Evolutionary conservation across 1,140 invertebrate genomes (phyloP).

Genomic region (Oncopeltus fasciatus): DNA sequence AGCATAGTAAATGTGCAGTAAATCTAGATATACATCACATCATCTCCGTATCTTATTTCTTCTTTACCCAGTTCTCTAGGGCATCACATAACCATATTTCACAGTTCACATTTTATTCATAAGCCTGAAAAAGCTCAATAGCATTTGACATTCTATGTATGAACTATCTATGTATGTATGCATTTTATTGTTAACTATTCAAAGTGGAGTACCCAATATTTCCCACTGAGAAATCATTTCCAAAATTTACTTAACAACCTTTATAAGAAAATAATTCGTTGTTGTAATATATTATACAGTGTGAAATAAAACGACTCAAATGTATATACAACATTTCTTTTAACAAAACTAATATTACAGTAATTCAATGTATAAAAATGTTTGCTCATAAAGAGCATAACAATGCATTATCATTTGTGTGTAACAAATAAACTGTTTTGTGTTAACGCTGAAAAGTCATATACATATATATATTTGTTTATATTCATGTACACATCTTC

Average conservation of each 20-base stretch:
- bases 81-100: background rate
- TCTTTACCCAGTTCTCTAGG: too few species aligned
- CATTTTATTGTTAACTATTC: background rate
- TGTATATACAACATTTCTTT: background rate
- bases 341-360: background rate
- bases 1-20: too few species aligned
- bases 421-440: background rate
- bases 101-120: background rate
- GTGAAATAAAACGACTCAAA: background rate
- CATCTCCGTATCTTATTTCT: too few species aligned
- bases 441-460: background rate
- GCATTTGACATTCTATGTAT: background rate
- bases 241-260: background rate
- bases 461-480: background rate
- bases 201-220: background rate
- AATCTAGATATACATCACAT: too few species aligned
- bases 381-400: background rate
- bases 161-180: background rate
- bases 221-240: background rate
- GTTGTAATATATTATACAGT: background rate
- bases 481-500: background rate
- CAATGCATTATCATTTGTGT: background rate
- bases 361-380: background rate
- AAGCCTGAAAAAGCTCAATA: background rate
- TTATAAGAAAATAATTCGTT: conserved; percentile 8